phyloP scores from a whole-genome alignment of 1,140 invertebrate species.

The Bombus difficillimus region DNA sequence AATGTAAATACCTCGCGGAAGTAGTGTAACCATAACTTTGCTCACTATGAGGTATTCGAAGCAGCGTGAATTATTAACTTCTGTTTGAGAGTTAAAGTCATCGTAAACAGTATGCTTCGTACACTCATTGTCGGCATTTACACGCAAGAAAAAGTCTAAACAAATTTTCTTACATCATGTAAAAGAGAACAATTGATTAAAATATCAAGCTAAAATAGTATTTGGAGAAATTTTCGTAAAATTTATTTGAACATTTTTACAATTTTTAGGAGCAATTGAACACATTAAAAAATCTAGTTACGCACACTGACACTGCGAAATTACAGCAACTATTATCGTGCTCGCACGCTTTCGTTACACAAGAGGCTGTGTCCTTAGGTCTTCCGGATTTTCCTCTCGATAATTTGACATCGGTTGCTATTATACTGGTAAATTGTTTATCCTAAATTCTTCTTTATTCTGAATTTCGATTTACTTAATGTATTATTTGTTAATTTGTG shows the following conservation, averaged over 20 bases:
- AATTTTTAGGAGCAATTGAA: constrained; percentile 84
- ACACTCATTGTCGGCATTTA: background rate
- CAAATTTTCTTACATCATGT: no score
- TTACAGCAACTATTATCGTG: constrained; percentile 90
- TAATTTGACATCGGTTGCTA: constrained; percentile 87
- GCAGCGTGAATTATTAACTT: background rate
- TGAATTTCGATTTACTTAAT: background rate
- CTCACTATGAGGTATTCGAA: background rate
- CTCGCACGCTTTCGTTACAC: constrained; percentile 88
- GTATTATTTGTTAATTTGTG: constrained; percentile 21
- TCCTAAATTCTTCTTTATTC: background rate
- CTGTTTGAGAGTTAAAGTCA: background rate
- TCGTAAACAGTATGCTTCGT: background rate
- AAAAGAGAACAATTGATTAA: background rate
- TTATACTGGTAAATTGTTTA: constrained; percentile 88
- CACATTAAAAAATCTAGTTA: constrained; percentile 83
- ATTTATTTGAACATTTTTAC: no score
- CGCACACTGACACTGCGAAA: constrained; percentile 83
- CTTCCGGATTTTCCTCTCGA: constrained; percentile 96
- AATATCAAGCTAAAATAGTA: background rate
- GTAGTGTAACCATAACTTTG: constrained; percentile 19
- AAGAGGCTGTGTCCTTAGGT: constrained; percentile 86
- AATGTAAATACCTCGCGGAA: constrained; percentile 23
- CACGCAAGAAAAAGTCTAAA: background rate
- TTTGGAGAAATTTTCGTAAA: no score